Percentiles rank a stretch among this genome's conserved stretches.
phyloP scores from a whole-genome alignment of 2,888 invertebrate genomes.

The Limnephilus marmoratus region DNA sequence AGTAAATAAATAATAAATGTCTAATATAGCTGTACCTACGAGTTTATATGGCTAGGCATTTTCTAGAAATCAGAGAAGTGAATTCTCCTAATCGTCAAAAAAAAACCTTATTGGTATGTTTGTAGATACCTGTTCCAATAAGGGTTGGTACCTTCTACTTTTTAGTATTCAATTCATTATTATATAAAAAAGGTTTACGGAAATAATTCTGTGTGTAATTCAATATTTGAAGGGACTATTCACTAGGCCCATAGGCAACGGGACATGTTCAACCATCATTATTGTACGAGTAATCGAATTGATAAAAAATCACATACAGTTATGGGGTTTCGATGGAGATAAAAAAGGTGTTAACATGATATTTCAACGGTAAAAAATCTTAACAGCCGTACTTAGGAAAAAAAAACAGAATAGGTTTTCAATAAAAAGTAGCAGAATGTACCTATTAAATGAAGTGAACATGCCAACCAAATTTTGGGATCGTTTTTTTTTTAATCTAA shows the following conservation, averaged over 20 bases:
- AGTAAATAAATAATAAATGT: too few relatives aligned
- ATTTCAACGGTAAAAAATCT: background rate
- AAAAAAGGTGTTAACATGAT: constrained; percentile 32
- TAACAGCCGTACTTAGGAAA: background rate
- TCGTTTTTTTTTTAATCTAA: background rate
- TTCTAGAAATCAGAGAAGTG: too few relatives aligned
- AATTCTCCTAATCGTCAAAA: background rate
- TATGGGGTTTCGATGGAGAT: background rate
- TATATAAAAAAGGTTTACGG: background rate
- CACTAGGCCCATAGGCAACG: background rate
- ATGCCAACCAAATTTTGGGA: too few relatives aligned
- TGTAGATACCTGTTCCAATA: background rate
- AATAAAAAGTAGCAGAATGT: background rate
- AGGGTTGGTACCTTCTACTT: background rate
- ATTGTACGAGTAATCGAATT: background rate
- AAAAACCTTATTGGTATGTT: background rate
- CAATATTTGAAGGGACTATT: constrained; percentile 14
- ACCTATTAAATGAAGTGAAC: background rate
- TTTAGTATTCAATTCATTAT: background rate
- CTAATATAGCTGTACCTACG: too few relatives aligned
- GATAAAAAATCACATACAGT: background rate
- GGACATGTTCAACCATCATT: background rate
- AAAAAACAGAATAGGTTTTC: background rate
- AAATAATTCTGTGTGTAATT: background rate
- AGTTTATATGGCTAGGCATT: background rate